Conservation (phyloP, 2,797 vertebrate species). For the Meda fulgida region DNA sequence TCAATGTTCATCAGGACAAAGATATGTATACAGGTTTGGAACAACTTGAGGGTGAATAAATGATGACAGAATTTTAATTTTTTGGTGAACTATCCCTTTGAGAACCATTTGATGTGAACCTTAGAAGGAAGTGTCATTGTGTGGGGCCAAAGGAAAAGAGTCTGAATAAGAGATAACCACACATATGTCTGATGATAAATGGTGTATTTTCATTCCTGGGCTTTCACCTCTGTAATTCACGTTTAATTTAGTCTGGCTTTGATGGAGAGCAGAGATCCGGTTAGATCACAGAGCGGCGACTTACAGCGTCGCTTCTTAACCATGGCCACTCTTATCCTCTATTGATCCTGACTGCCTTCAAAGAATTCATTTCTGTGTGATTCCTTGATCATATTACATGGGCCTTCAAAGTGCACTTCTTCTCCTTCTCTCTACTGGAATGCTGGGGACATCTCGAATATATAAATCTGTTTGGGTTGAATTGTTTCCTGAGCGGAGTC, state of each 20-base stretch:
- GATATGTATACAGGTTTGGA: too few relatives aligned
- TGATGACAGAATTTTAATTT: too few relatives aligned
- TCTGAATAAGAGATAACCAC: conserved; percentile 14
- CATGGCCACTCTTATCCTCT: conserved; percentile 22
- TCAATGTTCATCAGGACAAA: too few relatives aligned
- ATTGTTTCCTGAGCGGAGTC: conserved; percentile 51
- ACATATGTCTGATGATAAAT: conserved; percentile 43
- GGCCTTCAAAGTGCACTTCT: conserved; percentile 21
- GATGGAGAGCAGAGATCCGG: conserved; percentile 8
- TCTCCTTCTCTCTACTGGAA: conserved; percentile 24
- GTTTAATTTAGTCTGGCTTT: conserved; percentile 49
- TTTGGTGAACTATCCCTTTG: neutral
- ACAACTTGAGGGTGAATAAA: too few relatives aligned
- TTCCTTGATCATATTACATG: conserved; percentile 51
- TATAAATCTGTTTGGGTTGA: conserved; percentile 53
- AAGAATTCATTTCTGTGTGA: conserved; percentile 27
- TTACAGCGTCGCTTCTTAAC: neutral
- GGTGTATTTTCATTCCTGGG: conserved; percentile 11
- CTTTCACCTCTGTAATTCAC: conserved; percentile 46
- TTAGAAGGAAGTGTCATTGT: conserved; percentile 29
- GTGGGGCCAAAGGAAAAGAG: conserved; percentile 21
- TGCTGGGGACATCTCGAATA: conserved; percentile 33
- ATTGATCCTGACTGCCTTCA: conserved; percentile 47
- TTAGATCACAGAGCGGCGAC: conserved; percentile 40
- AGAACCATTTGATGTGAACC: conserved; percentile 41